Percentiles rank a stretch among this genome's conserved stretches.
phyloP scores from a whole-genome alignment of 2,113 vertebrate species.

The Spheniscus mendiculus region DNA sequence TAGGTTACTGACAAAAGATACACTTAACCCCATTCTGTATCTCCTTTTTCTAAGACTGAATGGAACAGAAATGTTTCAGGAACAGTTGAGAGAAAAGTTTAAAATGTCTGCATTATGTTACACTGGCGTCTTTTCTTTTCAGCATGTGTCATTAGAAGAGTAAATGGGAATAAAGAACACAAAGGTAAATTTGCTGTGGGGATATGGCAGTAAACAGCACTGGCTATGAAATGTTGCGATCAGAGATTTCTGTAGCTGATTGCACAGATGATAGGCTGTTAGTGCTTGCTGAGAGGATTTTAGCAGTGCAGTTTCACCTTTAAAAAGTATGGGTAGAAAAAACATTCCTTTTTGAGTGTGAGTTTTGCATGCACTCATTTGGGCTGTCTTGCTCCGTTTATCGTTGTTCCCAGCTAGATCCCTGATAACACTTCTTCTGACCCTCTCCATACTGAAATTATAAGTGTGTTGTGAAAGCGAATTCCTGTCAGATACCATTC shows the following conservation, averaged over 20 bases:
- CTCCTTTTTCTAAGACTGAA: conserved; percentile 14
- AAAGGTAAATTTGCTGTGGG: not conserved
- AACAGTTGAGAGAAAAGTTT: conserved; percentile 53
- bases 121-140: not conserved
- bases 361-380: fast-evolving
- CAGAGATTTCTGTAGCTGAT: not conserved
- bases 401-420: not conserved
- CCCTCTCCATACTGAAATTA: not conserved
- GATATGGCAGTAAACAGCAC: not conserved
- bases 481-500: not conserved
- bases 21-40: conserved; percentile 42
- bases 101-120: not conserved
- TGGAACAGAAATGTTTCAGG: conserved; percentile 33
- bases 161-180: not conserved
- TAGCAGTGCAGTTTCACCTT: not conserved
- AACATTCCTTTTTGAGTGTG: not conserved
- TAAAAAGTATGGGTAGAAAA: not conserved
- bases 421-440: not conserved
- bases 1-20: conserved; percentile 70
- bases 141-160: not conserved
- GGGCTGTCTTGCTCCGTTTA: not conserved
- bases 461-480: not conserved
- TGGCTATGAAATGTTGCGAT: not conserved
- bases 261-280: not conserved
- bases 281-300: not conserved